Evolutionary conservation across 2,797 vertebrate genomes (phyloP), one percentile per base, ranked within the genome.

Genomic region (Tapirus indicus): DNA sequence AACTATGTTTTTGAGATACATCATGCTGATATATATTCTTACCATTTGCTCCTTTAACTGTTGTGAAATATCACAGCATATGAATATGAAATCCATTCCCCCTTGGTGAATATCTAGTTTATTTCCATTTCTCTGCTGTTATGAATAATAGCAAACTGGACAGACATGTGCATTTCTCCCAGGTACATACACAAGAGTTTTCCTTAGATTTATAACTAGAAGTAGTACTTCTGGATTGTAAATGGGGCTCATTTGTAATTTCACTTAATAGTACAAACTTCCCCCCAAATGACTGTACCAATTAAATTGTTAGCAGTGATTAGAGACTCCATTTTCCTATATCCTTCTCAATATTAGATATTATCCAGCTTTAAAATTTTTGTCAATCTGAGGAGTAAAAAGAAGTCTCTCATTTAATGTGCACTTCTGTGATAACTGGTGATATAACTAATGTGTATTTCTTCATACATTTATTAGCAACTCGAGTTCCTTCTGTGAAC

Each of bases 61-160:
- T 2, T 82, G 27, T 38, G 47, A 47, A 87, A 75, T 90, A 71
- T 77, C 77, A 88, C 11, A 56, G 32, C 7, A 88, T 49, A 47
- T 7, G 25, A 62, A 3, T 52, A 52, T 52, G 49, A 16, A 52
- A 49, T 82, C 44, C 49, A 62, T 49, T 23, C 16, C 44, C 41
- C 29, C 6, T 86, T 93, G 6, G 29, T 90, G 68, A 86, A 29
- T 68, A n/a, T 44, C 32, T 71, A 52, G 32, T 9, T 78, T 77
- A 72, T 78, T 92, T 92, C 88, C 18, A 49, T 56, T 75, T 92
- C 56, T 84, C 88, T 84, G 38, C 21, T 96, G 17, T 44, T 58
- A 56, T 64, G 84, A 78, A 64, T 25, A 38, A 41, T 38, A 92
- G 27, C 18, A 69, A 49, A 87, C 35, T 75, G 29, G 32, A 82